Percentiles rank a stretch among this genome's conserved stretches.
These are phyloP conservation scores for Nannobrachium achirus DNA, from an alignment of 2,113 vertebrate species.

Conservation along the genomic window DNA sequence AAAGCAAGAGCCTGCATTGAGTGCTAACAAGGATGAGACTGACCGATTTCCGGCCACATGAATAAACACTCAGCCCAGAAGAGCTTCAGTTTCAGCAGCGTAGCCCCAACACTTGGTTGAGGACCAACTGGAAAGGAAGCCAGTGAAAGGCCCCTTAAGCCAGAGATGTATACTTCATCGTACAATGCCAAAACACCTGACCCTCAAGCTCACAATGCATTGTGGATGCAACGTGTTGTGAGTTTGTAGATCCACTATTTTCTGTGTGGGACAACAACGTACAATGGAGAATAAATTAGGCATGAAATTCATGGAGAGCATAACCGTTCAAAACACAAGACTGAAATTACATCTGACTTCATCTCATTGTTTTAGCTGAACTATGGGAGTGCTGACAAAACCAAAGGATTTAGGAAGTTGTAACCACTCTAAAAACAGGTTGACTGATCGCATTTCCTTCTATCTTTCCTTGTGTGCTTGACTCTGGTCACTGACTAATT, in stretches of 20 bases:
- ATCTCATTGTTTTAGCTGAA: conserved; percentile 26
- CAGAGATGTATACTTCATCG: no score
- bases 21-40: conserved; percentile 57
- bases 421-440: no score
- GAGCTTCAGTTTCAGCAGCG: conserved; percentile 48
- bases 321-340: conserved; percentile 43
- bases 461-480: no score
- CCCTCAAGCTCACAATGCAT: no score
- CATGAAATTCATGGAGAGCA: conserved; percentile 37
- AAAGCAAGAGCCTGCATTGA: conserved; percentile 42
- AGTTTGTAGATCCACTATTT: no score
- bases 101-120: conserved; percentile 3
- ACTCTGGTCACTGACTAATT: conserved; percentile 20
- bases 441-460: no score
- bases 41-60: conserved; percentile 55
- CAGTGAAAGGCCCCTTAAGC: conserved; percentile 32
- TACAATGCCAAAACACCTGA: no score
- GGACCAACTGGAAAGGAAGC: conserved; percentile 14
- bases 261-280: no score
- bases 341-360: conserved; percentile 23
- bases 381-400: conserved; percentile 40
- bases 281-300: background rate
- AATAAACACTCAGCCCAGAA: conserved; percentile 56
- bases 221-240: no score
- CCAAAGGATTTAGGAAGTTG: background rate